Conservation (phyloP, 1,140 invertebrate genomes). For the Leptonema lineaticorne region DNA sequence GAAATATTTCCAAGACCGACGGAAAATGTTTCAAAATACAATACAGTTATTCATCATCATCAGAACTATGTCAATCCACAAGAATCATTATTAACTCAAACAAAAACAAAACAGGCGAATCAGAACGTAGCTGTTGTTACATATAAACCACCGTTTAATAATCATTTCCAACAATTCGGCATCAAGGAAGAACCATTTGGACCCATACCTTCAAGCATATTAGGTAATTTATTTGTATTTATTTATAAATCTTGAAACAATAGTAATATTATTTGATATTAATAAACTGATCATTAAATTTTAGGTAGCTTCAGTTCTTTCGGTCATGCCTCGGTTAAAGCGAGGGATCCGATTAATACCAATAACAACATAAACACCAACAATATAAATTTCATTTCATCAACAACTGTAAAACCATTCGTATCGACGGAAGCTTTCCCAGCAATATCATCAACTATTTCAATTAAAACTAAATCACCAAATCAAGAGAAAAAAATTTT, state of each 20-base stretch:
- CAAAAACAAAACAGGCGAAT: constrained; percentile 24
- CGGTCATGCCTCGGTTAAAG: constrained; percentile 52
- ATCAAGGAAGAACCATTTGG: constrained; percentile 47
- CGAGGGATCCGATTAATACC: constrained; percentile 47
- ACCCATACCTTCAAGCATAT: constrained; percentile 49
- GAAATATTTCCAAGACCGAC: constrained; percentile 47
- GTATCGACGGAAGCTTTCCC: constrained; percentile 4
- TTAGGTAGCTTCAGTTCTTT: constrained; percentile 55
- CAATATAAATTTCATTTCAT: constrained; percentile 46
- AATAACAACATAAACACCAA: constrained; percentile 45
- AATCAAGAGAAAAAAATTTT: constrained; percentile 29
- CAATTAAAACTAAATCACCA: constrained; percentile 47
- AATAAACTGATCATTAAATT: constrained; percentile 35
- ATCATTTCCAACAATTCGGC: constrained; percentile 47
- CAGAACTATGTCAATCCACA: constrained; percentile 36
- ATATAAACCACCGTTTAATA: constrained; percentile 39
- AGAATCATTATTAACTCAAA: constrained; percentile 35
- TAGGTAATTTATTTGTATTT: constrained; percentile 44
- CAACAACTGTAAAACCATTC: constrained; percentile 21
- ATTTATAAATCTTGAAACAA: background rate
- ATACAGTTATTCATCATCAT: constrained; percentile 20
- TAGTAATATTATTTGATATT: constrained; percentile 7
- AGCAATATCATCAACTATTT: constrained; percentile 41
- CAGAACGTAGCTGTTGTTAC: constrained; percentile 36
- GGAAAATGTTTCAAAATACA: constrained; percentile 25